A percentile compares a stretch with the other conserved stretches of the same genome.
Evolutionary conservation across 2,113 vertebrate genomes (phyloP).

Genomic region (Butorides virescens): DNA sequence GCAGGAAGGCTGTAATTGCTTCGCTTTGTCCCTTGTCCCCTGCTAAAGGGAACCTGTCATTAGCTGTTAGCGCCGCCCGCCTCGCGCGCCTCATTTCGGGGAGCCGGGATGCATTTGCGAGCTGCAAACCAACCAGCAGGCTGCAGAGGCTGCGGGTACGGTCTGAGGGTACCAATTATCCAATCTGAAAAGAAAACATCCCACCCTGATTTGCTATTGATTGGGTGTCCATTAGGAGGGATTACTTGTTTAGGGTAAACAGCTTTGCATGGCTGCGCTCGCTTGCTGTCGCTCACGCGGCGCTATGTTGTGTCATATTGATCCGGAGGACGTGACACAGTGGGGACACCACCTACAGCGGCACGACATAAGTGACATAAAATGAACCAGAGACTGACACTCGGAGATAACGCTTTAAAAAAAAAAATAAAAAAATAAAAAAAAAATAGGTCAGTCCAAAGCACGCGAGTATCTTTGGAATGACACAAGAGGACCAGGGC

Average conservation of each 20-base stretch:
- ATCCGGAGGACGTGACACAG: not conserved
- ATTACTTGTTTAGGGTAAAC: not conserved
- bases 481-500: not conserved
- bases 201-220: not conserved
- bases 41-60: not conserved
- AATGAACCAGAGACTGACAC: not conserved
- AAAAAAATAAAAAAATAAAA: not conserved
- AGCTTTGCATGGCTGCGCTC: not conserved
- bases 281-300: not conserved
- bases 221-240: not conserved
- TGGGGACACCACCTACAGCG: not conserved
- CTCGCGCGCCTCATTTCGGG: rapidly evolving
- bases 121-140: not conserved
- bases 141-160: rapidly evolving
- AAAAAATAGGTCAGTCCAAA: not conserved
- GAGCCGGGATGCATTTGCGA: not conserved
- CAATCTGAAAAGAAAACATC: not conserved
- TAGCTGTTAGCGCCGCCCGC: not conserved
- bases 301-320: not conserved
- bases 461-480: not conserved
- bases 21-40: not conserved
- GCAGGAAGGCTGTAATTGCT: not conserved
- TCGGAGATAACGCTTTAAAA: not conserved
- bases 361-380: not conserved
- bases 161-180: not conserved